Percentiles rank a stretch among this genome's conserved stretches.
Conservation (phyloP, 2,797 vertebrate species). For the Hyperoplus immaculatus region DNA sequence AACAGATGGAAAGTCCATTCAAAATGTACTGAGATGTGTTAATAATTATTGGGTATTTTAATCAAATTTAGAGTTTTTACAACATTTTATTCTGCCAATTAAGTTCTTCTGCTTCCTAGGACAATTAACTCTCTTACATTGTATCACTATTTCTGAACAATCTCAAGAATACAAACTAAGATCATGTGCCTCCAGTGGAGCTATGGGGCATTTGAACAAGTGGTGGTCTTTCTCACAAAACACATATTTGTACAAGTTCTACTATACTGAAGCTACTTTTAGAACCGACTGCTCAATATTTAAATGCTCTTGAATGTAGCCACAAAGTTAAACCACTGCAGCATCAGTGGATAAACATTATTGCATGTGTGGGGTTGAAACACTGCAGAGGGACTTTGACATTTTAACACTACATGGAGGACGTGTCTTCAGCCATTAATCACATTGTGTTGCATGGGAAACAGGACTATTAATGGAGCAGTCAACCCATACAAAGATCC, state of each 20-base stretch:
- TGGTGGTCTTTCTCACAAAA: constrained; percentile 1
- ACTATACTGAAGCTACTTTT: neutral
- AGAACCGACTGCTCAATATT: neutral
- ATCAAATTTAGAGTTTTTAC: constrained; percentile 15
- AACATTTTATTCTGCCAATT: constrained; percentile 6
- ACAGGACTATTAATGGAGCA: constrained; percentile 31
- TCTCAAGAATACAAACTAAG: constrained; percentile 5
- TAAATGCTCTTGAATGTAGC: neutral
- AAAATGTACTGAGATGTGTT: constrained; percentile 1
- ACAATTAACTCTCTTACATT: neutral
- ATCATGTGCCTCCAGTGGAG: neutral
- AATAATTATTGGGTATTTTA: constrained; percentile 10
- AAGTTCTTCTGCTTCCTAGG: neutral
- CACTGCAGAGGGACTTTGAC: constrained; percentile 3
- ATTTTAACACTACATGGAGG: constrained; percentile 10
- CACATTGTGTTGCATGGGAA: constrained; percentile 17
- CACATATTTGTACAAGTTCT: neutral
- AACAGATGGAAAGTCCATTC: constrained; percentile 1
- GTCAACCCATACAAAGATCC: constrained; percentile 21
- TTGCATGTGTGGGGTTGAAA: neutral
- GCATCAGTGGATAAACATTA: constrained; percentile 22
- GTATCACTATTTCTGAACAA: constrained; percentile 26
- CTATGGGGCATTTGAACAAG: neutral
- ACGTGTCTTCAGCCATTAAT: constrained; percentile 12
- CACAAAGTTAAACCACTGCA: neutral